Evolutionary conservation across 2,888 invertebrate genomes (phyloP).

Genomic region (Entomobrya multifasciata): DNA sequence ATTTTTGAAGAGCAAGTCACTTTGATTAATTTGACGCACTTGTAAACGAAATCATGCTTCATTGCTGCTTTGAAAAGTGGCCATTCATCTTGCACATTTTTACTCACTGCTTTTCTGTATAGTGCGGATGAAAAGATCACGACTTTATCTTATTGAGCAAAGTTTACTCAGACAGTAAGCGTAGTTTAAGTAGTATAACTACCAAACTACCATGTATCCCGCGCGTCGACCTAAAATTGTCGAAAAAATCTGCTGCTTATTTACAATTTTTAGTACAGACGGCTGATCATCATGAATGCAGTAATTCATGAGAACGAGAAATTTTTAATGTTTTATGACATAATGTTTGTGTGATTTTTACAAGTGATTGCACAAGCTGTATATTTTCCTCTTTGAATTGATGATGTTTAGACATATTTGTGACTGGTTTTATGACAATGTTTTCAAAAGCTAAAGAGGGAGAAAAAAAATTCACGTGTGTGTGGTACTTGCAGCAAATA

Average conservation of each 20-base stretch:
- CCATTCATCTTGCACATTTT: conserved; percentile 67
- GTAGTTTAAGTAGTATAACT: background rate
- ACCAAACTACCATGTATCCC: background rate
- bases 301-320: conserved; percentile 42
- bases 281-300: conserved; percentile 23
- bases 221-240: background rate
- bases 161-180: background rate
- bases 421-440: conserved; percentile 74
- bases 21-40: conserved; percentile 79
- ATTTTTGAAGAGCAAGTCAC: conserved; percentile 61
- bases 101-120: conserved; percentile 40
- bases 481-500: conserved; percentile 43
- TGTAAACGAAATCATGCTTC: conserved; percentile 77
- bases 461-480: conserved; percentile 61
- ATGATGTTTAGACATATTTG: conserved; percentile 72
- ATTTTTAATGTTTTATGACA: conserved; percentile 61
- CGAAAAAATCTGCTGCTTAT: conserved; percentile 22
- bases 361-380: conserved; percentile 52
- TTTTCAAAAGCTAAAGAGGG: conserved; percentile 52
- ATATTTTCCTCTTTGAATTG: conserved; percentile 49
- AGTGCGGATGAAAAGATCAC: conserved; percentile 66
- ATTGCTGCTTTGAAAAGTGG: conserved; percentile 76
- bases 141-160: conserved; percentile 20
- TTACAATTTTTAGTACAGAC: background rate
- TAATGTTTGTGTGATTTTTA: conserved; percentile 66